A percentile compares a stretch with the other conserved stretches of the same genome.
Conservation (phyloP, 2,888 invertebrate genomes). For the Amiota minor region DNA sequence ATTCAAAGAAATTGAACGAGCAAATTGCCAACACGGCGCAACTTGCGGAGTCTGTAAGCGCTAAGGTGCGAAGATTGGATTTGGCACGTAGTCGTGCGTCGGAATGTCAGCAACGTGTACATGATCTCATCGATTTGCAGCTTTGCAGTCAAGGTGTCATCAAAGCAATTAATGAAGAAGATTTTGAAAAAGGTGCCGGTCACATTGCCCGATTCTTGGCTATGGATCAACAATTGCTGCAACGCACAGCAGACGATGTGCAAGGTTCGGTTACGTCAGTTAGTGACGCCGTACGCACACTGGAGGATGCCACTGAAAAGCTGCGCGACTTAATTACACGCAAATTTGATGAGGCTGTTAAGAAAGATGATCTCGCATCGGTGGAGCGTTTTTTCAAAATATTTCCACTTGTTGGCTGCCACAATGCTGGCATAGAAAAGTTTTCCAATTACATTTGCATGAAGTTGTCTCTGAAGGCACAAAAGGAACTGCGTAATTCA, state of each 20-base stretch:
- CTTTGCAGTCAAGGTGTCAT: slow-evolving; percentile 98
- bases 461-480: slow-evolving; percentile 81
- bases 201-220: slow-evolving; percentile 95
- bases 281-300: slow-evolving; percentile 72
- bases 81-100: slow-evolving; percentile 90
- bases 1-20: slow-evolving; percentile 85
- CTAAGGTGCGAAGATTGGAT: slow-evolving; percentile 95
- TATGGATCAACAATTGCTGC: slow-evolving; percentile 89
- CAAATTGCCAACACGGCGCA: slow-evolving; percentile 91
- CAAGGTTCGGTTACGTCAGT: slow-evolving; percentile 75
- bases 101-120: slow-evolving; percentile 94
- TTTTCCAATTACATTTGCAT: slow-evolving; percentile 90
- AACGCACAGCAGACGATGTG: slow-evolving; percentile 85
- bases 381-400: slow-evolving; percentile 97
- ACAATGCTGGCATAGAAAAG: slow-evolving; percentile 89
- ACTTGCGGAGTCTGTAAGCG: slow-evolving; percentile 93
- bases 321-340: slow-evolving; percentile 77
- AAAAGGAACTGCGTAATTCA: slow-evolving; percentile 82
- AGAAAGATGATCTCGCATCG: slow-evolving; percentile 88
- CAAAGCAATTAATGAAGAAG: slow-evolving; percentile 92
- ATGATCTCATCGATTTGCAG: slow-evolving; percentile 94
- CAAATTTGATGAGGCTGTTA: slow-evolving; percentile 93
- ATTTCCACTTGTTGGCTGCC: slow-evolving; percentile 94
- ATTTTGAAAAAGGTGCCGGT: slow-evolving; percentile 95
- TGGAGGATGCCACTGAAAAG: slow-evolving; percentile 85